Evolutionary conservation across 2,113 vertebrate species (phyloP).

Genomic region (Ahaetulla prasina): DNA sequence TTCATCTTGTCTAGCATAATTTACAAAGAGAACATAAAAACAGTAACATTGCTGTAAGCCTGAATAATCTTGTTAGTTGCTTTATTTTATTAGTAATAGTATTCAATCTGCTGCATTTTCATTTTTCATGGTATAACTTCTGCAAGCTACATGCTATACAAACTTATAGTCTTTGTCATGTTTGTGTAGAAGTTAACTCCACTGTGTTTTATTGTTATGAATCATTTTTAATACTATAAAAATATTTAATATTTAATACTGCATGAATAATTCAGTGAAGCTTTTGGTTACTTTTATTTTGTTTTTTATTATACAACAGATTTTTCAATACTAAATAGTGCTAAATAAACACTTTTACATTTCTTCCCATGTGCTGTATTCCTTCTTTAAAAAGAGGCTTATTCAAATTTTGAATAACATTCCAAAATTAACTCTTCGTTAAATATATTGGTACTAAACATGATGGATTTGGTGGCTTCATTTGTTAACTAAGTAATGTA

Average conservation of each 20-base stretch:
- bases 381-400: background rate
- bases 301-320: background rate
- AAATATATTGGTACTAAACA: background rate
- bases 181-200: background rate
- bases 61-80: background rate
- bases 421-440: background rate
- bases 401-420: background rate
- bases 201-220: background rate
- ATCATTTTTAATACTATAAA: background rate
- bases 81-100: background rate
- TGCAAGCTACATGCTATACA: background rate
- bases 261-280: background rate
- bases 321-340: background rate
- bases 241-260: background rate
- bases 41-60: background rate
- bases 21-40: background rate
- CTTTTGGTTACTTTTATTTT: background rate
- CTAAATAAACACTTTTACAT: background rate
- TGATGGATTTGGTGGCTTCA: background rate
- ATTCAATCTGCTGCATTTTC: background rate
- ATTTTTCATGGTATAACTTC: background rate
- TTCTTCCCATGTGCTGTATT: background rate
- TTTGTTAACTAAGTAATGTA: background rate
- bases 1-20: background rate
- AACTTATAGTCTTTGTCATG: background rate